These are phyloP conservation scores for Fragum fragum DNA, from an alignment of 2,888 invertebrate genomes.

Conservation along the genomic window DNA sequence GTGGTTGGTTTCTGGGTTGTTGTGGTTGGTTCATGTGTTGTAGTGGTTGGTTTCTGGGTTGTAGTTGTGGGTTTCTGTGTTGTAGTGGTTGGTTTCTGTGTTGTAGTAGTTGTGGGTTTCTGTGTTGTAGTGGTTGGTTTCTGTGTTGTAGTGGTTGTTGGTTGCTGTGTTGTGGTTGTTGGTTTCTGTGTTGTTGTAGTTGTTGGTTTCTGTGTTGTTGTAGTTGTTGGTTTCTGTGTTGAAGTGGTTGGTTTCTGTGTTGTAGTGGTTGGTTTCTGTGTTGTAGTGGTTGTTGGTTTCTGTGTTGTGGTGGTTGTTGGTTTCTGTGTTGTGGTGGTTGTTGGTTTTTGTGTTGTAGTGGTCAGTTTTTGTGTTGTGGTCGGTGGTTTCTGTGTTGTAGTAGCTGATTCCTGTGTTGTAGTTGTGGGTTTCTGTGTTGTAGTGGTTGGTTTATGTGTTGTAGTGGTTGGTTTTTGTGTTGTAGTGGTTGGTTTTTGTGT, in stretches of 20 bases:
- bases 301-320: conserved; percentile 42
- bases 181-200: conserved; percentile 33
- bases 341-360: conserved; percentile 31
- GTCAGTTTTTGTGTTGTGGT: conserved; percentile 34
- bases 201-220: conserved; percentile 33
- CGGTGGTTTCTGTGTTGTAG: conserved; percentile 40
- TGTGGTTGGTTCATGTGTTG: conserved; percentile 38
- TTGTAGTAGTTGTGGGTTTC: conserved; percentile 37
- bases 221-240: conserved; percentile 26
- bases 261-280: conserved; percentile 42
- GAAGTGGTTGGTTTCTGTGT: conserved; percentile 41
- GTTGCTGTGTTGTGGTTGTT: conserved; percentile 36
- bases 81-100: conserved; percentile 33
- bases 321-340: conserved; percentile 30
- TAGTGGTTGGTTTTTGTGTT: conserved; percentile 28
- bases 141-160: conserved; percentile 18
- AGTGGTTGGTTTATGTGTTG: conserved; percentile 37
- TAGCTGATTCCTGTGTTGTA: conserved; percentile 34
- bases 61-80: conserved; percentile 48
- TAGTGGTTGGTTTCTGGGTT: conserved; percentile 44
- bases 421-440: conserved; percentile 38
- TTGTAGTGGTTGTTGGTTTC: conserved; percentile 29
- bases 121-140: conserved; percentile 30
- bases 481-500: conserved; percentile 36
- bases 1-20: conserved; percentile 34